Base-by-base conservation (phyloP, 1,140 invertebrate species). In the Drosophila baimaii region DNA sequence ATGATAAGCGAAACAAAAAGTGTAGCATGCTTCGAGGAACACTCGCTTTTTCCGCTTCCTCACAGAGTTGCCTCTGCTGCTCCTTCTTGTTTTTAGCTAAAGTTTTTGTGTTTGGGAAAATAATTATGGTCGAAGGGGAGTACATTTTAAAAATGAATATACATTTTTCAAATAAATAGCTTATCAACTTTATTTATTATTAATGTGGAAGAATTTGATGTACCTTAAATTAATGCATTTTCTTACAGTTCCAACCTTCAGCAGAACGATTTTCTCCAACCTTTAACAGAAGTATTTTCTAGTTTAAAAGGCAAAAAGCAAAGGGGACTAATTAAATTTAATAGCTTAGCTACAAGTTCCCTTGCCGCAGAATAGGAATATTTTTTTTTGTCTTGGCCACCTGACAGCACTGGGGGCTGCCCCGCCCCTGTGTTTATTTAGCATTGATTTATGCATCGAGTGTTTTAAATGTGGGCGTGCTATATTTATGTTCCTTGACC, bases 381-480 rank as follows among this genome's bases (percentile, higher is more conserved):
- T 6, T 33, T 41, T 44, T 52, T 39, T 33, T 41, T 44, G 43
- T 39, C 33, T 15, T 31, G 12, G 9, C 43, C 62, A 69, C 65
- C 65, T 69, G 44, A 21, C 65, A 65, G 13, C 65, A 43, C 61
- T 52, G 61, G 2, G 15, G n/a, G 17, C 15, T 27, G 27, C 23
- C 31, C 25, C 55, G 41, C 17, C 37, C 35, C n/a, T 10, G 19
- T 41, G 74, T 78, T 78, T 74, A 54, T 64, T 89, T 66, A 52
- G 59, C 82, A 77, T 82, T 86, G 83, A 86, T 86, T 86, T 86
- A 86, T 86, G 83, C 79, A 76, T 69, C 43, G 63, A 77, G 82
- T 79, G 75, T 69, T 80, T 75, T 81, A 79, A 82, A 71, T 65
- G 83, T 86, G 72, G 83, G 83, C 72, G 79, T 77, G 69, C 75